Evolutionary conservation across 2,113 vertebrate genomes (phyloP), one percentile per base, ranked within the genome.

Genomic region (Athene cunicularia): DNA sequence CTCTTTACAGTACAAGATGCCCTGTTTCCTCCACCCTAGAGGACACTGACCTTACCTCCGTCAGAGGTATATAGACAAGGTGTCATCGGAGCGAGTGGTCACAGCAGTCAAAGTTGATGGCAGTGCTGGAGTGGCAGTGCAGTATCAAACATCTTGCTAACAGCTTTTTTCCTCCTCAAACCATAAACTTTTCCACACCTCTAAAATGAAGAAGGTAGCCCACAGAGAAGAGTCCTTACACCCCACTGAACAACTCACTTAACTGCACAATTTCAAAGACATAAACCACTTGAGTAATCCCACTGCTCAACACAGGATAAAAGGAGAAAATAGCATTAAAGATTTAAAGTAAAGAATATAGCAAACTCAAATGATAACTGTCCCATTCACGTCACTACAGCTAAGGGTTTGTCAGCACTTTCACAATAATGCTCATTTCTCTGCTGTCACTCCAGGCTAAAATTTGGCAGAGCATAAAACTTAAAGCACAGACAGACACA

Each of bases 311-410:
- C 55, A 39, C 10, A 15, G 87, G 91, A 95, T 95, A 94, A 96
- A 97, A 97, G 71, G 47, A 95, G 89, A 95, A 97, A 96, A 97
- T 97, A 97, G 97, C 89, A 97, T 95, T 97, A 96, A 93, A 97
- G 97, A 95, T 97, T 96, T 97, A 96, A 95, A 97, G 83, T 73
- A 87, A 95, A 93, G 95, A 97, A 91, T 55, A 79, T 62, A 83
- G 93, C 81, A 97, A 87, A 96, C 84, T 91, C 85, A 94, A 96
- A 77, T 41, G 94, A 96, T 95, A 94, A 85, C 87, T 87, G 77
- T 9, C 11, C 84, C 67, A 74, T 91, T 93, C 97, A 91, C 81
- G 47, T 94, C 97, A 96, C 71, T 95, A 94, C 74, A 93, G 96
- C 89, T 70, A 67, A 80, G 77, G 79, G 96, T 96, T 92, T 96